These are phyloP conservation scores for Fulmarus glacialis DNA, from an alignment of 2,113 vertebrate species.

Conservation along the genomic window DNA sequence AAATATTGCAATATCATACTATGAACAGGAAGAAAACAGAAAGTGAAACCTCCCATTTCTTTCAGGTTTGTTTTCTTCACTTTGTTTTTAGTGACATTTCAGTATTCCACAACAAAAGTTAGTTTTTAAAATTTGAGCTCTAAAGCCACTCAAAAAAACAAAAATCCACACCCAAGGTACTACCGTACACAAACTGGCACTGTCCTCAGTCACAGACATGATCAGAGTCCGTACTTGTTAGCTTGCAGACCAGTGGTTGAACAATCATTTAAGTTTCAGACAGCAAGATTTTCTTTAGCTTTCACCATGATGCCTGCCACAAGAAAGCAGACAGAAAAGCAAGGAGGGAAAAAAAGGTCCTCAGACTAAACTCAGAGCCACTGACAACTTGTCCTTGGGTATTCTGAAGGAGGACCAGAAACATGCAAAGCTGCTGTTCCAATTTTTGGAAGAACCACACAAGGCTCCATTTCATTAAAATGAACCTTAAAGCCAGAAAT, in stretches of 20 bases:
- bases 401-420: background rate
- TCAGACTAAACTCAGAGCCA: background rate
- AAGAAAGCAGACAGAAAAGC: background rate
- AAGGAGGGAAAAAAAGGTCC: background rate
- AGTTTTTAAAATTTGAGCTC: background rate
- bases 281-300: background rate
- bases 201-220: background rate
- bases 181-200: fast-evolving
- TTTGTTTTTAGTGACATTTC: background rate
- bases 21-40: background rate
- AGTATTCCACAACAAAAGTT: background rate
- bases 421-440: background rate
- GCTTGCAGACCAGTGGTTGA: background rate
- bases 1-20: background rate
- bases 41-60: background rate
- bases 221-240: background rate
- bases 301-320: background rate
- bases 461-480: background rate
- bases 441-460: background rate
- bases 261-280: background rate
- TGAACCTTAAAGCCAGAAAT: background rate
- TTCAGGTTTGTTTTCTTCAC: background rate
- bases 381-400: fast-evolving
- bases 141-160: background rate
- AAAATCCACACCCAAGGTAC: background rate